Evolutionary conservation across 2,797 vertebrate species (phyloP).

Genomic region (Gobionotothen gibberifrons): DNA sequence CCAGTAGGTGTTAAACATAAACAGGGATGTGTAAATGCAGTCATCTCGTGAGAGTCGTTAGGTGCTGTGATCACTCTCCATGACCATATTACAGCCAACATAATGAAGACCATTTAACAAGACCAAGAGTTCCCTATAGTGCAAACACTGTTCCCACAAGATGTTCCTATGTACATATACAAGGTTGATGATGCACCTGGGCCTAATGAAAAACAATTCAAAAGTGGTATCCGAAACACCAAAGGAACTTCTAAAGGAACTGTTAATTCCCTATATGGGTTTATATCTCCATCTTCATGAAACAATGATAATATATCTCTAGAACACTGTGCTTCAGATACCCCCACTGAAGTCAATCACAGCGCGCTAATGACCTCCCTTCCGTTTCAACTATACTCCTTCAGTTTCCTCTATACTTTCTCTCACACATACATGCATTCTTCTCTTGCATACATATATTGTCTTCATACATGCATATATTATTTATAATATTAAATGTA

Average conservation of each 20-base stretch:
- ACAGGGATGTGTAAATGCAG: slow-evolving; percentile 23
- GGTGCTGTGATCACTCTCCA: slow-evolving; percentile 32
- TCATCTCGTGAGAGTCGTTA: slow-evolving; percentile 14
- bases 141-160: slow-evolving; percentile 27
- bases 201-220: slow-evolving; percentile 27
- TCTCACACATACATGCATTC: too few species aligned
- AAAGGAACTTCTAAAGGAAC: slow-evolving; percentile 13
- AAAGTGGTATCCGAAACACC: slow-evolving; percentile 1
- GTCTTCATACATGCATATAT: too few species aligned
- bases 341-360: background rate
- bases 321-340: background rate
- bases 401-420: too few species aligned
- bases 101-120: slow-evolving; percentile 37
- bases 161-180: background rate
- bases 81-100: slow-evolving; percentile 16
- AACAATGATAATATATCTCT: slow-evolving; percentile 11
- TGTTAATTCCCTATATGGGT: slow-evolving; percentile 1
- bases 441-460: too few species aligned
- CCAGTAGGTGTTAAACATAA: slow-evolving; percentile 4
- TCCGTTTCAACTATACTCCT: too few species aligned
- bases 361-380: too few species aligned
- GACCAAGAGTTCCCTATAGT: slow-evolving; percentile 21
- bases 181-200: slow-evolving; percentile 10
- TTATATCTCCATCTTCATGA: slow-evolving; percentile 2
- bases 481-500: too few species aligned